A percentile compares a stretch with the other conserved stretches of the same genome.
Evolutionary conservation across 2,113 vertebrate genomes (phyloP).

Genomic region (Romanogobio albipinnatus): DNA sequence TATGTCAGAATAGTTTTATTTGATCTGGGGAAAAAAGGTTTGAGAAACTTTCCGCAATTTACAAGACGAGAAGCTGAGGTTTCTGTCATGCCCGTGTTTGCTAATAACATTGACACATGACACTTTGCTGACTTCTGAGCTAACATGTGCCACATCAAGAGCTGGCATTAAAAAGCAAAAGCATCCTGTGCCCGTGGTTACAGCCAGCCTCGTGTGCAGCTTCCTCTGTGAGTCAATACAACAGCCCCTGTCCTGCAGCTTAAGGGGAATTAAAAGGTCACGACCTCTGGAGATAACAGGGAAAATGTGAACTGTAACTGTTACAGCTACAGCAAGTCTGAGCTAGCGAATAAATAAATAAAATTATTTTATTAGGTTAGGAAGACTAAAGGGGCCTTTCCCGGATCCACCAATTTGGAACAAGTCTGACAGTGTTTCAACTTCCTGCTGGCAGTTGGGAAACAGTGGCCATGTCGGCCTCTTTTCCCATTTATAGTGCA

Average conservation of each 20-base stretch:
- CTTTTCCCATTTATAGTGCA: slow-evolving; percentile 23
- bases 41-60: not conserved
- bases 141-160: not conserved
- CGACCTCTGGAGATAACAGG: slow-evolving; percentile 3
- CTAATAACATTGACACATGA: not conserved
- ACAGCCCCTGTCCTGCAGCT: slow-evolving; percentile 19
- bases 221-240: slow-evolving; percentile 43
- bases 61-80: not conserved
- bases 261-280: slow-evolving; percentile 8
- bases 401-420: not conserved
- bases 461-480: slow-evolving; percentile 4
- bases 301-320: slow-evolving; percentile 2
- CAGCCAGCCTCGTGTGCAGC: slow-evolving; percentile 12
- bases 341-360: slow-evolving; percentile 23
- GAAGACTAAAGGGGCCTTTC: not conserved
- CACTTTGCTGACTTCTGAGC: not conserved
- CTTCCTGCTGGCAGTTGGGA: not conserved
- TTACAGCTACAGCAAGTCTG: not conserved
- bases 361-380: slow-evolving; percentile 44
- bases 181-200: slow-evolving; percentile 14
- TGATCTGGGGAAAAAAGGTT: not conserved
- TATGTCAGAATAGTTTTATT: not conserved
- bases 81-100: slow-evolving; percentile 1
- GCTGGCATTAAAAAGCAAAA: slow-evolving; percentile 34
- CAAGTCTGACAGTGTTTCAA: slow-evolving; percentile 8